phyloP scores from a whole-genome alignment of 1,140 invertebrate species.

The Branchinecta lynchi region DNA sequence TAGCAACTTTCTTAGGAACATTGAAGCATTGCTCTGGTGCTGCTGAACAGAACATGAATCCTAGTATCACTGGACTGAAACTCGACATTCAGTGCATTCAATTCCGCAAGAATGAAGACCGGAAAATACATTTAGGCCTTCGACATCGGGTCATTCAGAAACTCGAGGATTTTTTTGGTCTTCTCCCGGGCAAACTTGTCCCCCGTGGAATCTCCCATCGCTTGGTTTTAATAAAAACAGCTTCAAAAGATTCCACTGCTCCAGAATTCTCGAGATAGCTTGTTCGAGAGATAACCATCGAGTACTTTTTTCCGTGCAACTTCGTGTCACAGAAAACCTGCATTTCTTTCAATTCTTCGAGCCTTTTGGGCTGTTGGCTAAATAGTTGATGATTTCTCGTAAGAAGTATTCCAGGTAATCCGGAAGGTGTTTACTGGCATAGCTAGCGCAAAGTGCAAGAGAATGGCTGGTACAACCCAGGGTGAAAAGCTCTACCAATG shows the following conservation, averaged over 20 bases:
- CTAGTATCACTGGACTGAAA: too few relatives aligned
- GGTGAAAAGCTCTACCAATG: not conserved
- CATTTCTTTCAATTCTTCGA: not conserved
- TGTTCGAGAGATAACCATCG: not conserved
- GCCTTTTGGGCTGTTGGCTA: not conserved
- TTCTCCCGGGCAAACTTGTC: too few relatives aligned
- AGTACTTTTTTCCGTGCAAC: not conserved
- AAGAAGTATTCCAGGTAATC: not conserved
- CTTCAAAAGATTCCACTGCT: not conserved
- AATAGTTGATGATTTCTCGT: not conserved
- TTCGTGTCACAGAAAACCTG: not conserved
- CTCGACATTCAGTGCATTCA: too few relatives aligned
- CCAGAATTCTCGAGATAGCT: not conserved
- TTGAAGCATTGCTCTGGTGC: too few relatives aligned
- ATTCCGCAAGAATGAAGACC: too few relatives aligned
- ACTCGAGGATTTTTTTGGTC: too few relatives aligned
- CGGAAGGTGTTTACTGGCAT: not conserved
- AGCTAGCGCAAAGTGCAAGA: slow-evolving; percentile 1
- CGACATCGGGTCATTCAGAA: too few relatives aligned
- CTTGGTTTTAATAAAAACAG: too few relatives aligned
- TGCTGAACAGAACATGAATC: too few relatives aligned
- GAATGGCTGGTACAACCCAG: not conserved
- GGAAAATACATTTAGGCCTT: too few relatives aligned
- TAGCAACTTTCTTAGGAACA: too few relatives aligned
- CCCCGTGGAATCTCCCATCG: too few relatives aligned